These are phyloP conservation scores for Ecliptopera silaceata DNA, from an alignment of 2,888 invertebrate species.

Conservation along the genomic window DNA sequence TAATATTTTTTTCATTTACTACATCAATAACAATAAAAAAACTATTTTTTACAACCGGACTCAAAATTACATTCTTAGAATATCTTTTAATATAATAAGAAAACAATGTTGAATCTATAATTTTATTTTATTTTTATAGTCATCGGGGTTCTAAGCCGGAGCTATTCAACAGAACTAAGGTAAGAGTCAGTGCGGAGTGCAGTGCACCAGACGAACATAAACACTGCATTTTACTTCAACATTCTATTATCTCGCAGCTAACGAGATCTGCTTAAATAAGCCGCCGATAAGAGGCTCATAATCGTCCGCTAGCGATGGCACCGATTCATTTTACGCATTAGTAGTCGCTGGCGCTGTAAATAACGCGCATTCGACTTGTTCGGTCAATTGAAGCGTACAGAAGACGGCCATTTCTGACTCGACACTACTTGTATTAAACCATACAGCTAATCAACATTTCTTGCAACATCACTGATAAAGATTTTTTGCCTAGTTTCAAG, in stretches of 20 bases:
- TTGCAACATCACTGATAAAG: too few species aligned
- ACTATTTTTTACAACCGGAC: too few species aligned
- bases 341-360: slow-evolving; percentile 44
- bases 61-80: too few species aligned
- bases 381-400: slow-evolving; percentile 42
- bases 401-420: neutral
- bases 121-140: too few species aligned
- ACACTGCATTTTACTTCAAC: slow-evolving; percentile 50
- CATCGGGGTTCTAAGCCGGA: too few species aligned
- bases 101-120: too few species aligned
- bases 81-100: too few species aligned
- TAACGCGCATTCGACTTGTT: slow-evolving; percentile 36
- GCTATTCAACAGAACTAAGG: too few species aligned
- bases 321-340: slow-evolving; percentile 50
- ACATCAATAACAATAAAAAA: too few species aligned
- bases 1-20: too few species aligned
- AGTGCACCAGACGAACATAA: slow-evolving; percentile 30
- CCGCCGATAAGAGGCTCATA: slow-evolving; percentile 41
- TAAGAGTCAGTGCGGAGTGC: too few species aligned
- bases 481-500: too few species aligned
- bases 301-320: slow-evolving; percentile 36
- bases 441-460: neutral
- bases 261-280: slow-evolving; percentile 40
- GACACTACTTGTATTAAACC: neutral
- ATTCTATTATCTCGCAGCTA: slow-evolving; percentile 52